Percentiles rank a stretch among this genome's conserved stretches.
phyloP scores from a whole-genome alignment of 2,113 vertebrate genomes.

The Hippocampus zosterae region DNA sequence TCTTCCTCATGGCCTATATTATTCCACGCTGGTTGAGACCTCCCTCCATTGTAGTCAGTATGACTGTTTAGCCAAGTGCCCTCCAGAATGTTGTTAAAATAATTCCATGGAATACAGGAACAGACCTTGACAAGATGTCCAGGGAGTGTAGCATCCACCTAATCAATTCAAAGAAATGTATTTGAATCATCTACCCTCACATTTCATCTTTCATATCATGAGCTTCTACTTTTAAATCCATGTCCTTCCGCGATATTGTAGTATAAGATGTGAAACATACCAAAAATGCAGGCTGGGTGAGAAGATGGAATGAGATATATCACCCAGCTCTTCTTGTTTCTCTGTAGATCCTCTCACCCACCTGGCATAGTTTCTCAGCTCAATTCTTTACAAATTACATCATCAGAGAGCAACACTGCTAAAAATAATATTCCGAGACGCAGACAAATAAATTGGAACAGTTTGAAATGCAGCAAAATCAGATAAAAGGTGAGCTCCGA shows the following conservation, averaged over 20 bases:
- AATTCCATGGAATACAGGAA: constrained; percentile 25
- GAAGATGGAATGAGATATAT: constrained; percentile 9
- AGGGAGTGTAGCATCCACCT: constrained; percentile 18
- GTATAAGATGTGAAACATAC: not conserved
- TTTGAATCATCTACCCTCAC: not conserved
- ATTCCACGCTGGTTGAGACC: constrained; percentile 41
- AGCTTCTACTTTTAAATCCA: not conserved
- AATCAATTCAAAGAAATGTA: constrained; percentile 12
- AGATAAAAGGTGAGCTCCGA: constrained; percentile 16
- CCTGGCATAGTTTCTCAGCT: constrained; percentile 52
- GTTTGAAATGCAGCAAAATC: constrained; percentile 49
- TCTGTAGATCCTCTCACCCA: constrained; percentile 30
- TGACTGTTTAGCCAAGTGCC: constrained; percentile 46
- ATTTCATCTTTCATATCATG: not conserved
- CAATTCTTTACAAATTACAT: constrained; percentile 63
- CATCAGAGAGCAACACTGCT: constrained; percentile 55
- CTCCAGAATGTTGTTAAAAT: constrained; percentile 46
- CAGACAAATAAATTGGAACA: constrained; percentile 38
- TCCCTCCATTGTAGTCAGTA: constrained; percentile 48
- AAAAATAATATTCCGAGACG: constrained; percentile 59
- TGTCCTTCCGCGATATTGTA: not conserved
- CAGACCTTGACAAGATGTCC: constrained; percentile 11
- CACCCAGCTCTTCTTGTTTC: constrained; percentile 7
- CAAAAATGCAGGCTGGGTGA: not conserved
- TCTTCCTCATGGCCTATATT: constrained; percentile 54